A percentile compares a stretch with the other conserved stretches of the same genome.
Evolutionary conservation across 2,113 vertebrate genomes (phyloP).

Genomic region (Elanus axillaris): DNA sequence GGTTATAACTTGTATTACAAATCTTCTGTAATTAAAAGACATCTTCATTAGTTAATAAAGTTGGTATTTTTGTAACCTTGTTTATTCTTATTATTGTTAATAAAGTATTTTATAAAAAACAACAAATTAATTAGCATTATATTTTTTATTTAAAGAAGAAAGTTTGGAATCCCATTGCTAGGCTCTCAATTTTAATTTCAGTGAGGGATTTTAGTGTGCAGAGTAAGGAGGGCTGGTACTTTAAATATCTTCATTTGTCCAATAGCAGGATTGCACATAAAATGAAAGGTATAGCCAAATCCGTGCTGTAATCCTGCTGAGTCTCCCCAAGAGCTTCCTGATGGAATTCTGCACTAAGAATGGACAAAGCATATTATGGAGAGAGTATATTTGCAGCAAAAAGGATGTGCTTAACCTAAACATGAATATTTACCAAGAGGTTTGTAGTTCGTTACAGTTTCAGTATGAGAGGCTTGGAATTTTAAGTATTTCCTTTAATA

Average conservation of each 20-base stretch:
- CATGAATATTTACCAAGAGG: not conserved
- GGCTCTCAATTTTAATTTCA: not conserved
- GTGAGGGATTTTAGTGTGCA: not conserved
- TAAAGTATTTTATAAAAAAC: constrained; percentile 79
- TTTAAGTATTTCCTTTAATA: not conserved
- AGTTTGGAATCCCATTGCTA: not conserved
- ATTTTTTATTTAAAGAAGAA: constrained; percentile 32
- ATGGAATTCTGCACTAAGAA: not conserved
- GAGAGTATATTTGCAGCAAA: not conserved
- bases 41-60: constrained; percentile 66
- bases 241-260: not conserved
- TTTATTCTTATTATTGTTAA: constrained; percentile 75
- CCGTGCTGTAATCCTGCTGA: not conserved
- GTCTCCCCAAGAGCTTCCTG: not conserved
- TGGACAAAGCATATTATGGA: not conserved
- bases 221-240: not conserved
- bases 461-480: not conserved
- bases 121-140: not conserved
- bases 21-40: constrained; percentile 71
- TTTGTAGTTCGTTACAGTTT: not conserved
- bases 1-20: constrained; percentile 70
- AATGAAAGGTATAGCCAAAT: not conserved
- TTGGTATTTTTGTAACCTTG: constrained; percentile 82
- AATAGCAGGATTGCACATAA: not conserved
- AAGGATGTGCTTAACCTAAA: not conserved